A percentile compares a stretch with the other conserved stretches of the same genome.
Conservation (phyloP, 2,888 invertebrate genomes). For the Pterostichus niger region DNA sequence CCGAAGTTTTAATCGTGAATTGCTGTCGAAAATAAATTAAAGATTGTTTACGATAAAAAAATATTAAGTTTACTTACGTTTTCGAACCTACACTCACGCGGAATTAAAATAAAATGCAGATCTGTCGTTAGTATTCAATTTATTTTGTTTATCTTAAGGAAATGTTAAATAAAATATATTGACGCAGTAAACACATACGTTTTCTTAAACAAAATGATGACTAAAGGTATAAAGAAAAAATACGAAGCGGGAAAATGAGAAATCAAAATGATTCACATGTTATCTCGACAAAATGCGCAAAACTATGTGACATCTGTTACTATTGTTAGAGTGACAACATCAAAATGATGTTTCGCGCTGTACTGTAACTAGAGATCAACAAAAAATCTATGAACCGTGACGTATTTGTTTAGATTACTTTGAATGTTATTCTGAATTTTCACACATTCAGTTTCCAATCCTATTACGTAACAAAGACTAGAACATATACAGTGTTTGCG, state of each 20-base stretch:
- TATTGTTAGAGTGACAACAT: conserved; percentile 20
- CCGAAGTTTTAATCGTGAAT: no score
- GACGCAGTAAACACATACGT: not conserved
- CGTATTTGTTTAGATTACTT: conserved; percentile 45
- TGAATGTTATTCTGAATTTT: conserved; percentile 41
- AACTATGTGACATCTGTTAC: conserved; percentile 27
- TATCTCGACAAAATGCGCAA: conserved; percentile 22
- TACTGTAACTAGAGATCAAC: conserved; percentile 18
- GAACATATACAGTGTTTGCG: not conserved
- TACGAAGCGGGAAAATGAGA: not conserved
- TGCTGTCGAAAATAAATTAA: no score
- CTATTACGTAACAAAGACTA: not conserved
- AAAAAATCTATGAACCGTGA: conserved; percentile 44
- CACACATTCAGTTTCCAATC: conserved; percentile 5
- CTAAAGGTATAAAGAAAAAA: not conserved
- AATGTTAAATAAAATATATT: not conserved
- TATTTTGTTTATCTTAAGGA: not conserved
- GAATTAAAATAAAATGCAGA: no score
- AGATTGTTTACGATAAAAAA: no score
- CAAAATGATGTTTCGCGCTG: conserved; percentile 17
- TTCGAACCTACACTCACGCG: no score
- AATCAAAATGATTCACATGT: conserved; percentile 26
- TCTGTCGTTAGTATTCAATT: no score
- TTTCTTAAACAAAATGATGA: not conserved
- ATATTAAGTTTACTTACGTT: no score